Percentiles rank a stretch among this genome's conserved stretches.
These are phyloP conservation scores for Girardia tigrina DNA, from an alignment of 2,888 invertebrate genomes.

Conservation along the genomic window DNA sequence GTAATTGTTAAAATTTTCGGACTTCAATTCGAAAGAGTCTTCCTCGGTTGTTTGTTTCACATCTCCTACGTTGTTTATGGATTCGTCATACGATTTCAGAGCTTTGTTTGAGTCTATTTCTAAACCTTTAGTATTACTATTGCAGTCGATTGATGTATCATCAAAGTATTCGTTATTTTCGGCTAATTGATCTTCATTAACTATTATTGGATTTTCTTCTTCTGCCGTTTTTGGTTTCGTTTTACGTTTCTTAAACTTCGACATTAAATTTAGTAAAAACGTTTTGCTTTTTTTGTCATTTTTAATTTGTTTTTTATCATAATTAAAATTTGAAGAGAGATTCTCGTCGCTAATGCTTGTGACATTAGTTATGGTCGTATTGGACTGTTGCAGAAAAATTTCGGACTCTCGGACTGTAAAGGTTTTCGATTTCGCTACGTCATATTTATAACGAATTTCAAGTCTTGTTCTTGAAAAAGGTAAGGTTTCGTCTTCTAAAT, in stretches of 20 bases:
- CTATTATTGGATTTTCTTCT: not conserved
- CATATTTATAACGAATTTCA: not conserved
- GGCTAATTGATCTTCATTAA: not conserved
- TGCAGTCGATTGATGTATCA: not conserved
- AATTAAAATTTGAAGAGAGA: not conserved
- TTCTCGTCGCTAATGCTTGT: not conserved
- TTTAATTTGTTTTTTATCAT: not conserved
- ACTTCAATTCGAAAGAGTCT: not conserved
- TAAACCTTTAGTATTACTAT: not conserved
- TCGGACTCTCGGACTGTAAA: not conserved
- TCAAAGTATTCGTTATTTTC: not conserved
- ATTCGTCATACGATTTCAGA: constrained; percentile 5
- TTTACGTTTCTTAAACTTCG: constrained; percentile 8
- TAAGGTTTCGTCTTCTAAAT: not conserved
- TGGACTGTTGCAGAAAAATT: not conserved
- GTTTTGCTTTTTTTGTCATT: not conserved
- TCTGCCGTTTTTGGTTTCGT: not conserved
- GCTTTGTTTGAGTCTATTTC: constrained; percentile 1
- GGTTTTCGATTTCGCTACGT: not conserved
- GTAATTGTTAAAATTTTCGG: no score
- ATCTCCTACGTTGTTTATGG: not conserved
- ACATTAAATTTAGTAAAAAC: not conserved
- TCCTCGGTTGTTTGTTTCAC: not conserved
- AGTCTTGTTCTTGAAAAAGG: not conserved
- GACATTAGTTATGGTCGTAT: not conserved